Base-by-base conservation (phyloP, 1,140 invertebrate genomes). In the Drosophila ironensis region DNA sequence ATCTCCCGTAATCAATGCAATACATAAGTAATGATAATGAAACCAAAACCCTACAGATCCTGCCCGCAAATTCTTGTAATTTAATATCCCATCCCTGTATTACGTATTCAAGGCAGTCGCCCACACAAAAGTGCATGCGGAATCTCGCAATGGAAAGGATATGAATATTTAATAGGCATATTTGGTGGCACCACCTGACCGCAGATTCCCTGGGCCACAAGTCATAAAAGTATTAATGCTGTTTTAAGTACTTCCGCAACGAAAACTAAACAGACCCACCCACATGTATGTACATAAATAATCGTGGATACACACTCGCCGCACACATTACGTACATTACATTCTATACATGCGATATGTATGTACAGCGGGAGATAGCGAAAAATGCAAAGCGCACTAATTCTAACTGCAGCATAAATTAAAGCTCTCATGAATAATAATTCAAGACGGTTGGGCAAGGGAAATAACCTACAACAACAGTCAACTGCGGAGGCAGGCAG, bases 331-430 rank as follows among this genome's bases (percentile, higher is more conserved):
- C n/a, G n/a, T n/a, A n/a, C n/a, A n/a, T n/a, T n/a, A n/a, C n/a
- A n/a, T n/a, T n/a, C n/a, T n/a, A n/a, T n/a, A n/a, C n/a, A 46
- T 46, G 28, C 35, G 38, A 60, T 22, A 46, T 61, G 30, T 42
- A 53, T 40, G 33, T 33, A 42, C 27, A 53, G 12, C 37, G 6
- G 33, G 28, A 41, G 67, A 60, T 69, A 60, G 64, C 50, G 78
- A 82, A 84, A 82, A 82, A 82, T 82, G 69, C 78, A 78, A 70
- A 82, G 80, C 78, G 52, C 54, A 82, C 78, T 84, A 84, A 84
- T 84, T 84, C 78, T 54, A 86, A 86, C 74, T 86, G 80, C 75
- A 86, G 78, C 80, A 84, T 84, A 84, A 84, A 84, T 84, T 84
- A 86, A 84, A 80, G 80, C 74, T 38, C 78, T 84, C 70, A 84